Conservation (phyloP, 2,797 vertebrate species). For the Coilia nasus region DNA sequence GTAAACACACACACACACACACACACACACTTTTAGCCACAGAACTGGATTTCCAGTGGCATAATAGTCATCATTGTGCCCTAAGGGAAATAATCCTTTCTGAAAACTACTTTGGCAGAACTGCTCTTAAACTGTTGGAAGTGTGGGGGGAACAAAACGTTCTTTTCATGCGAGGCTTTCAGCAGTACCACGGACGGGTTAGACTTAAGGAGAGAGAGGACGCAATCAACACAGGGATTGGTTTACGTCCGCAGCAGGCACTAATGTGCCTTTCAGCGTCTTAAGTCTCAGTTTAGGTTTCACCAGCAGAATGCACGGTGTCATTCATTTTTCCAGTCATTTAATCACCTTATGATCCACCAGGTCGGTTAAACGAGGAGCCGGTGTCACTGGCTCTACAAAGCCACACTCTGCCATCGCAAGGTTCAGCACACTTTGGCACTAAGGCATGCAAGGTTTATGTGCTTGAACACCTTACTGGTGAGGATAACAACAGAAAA, state of each 20-base stretch:
- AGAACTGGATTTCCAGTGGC: conserved; percentile 9
- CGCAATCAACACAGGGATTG: conserved; percentile 59
- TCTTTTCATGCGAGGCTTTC: conserved; percentile 65
- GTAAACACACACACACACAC: not conserved
- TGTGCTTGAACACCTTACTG: not conserved
- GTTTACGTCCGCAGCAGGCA: conserved; percentile 47
- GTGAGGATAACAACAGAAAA: not conserved
- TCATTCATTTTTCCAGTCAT: not conserved
- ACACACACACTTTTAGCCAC: not conserved
- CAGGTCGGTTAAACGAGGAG: not conserved
- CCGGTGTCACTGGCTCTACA: not conserved
- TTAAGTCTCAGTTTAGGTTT: conserved; percentile 21
- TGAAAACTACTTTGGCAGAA: conserved; percentile 63
- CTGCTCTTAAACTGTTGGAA: conserved; percentile 58
- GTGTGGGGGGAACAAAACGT: conserved; percentile 65
- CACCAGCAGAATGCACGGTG: not conserved
- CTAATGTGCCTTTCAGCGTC: conserved; percentile 48
- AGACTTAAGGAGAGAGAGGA: conserved; percentile 58
- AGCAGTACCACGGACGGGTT: conserved; percentile 60
- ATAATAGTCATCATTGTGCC: conserved; percentile 24
- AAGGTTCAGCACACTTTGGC: not conserved
- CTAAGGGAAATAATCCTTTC: conserved; percentile 62
- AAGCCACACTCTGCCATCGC: not conserved
- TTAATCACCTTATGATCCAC: not conserved
- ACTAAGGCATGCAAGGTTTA: not conserved